A percentile compares a stretch with the other conserved stretches of the same genome.
phyloP scores from a whole-genome alignment of 2,888 invertebrate genomes.

The Drosophila silvestris region DNA sequence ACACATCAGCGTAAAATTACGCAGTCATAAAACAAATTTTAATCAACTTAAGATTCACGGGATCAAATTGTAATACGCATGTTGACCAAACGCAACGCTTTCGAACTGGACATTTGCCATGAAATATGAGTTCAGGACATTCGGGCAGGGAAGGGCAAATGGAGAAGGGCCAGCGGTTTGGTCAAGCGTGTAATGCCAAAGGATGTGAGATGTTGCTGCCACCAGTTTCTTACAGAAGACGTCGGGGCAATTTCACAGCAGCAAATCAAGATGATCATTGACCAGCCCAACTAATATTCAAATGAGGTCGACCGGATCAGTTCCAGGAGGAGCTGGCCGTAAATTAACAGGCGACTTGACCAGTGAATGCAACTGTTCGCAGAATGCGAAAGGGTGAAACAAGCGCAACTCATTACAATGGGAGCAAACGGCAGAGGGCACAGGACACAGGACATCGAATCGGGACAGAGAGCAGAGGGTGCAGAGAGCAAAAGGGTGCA shows the following conservation, averaged over 20 bases:
- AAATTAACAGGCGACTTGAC: conserved; percentile 62
- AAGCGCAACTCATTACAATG: conserved; percentile 65
- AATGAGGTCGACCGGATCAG: conserved; percentile 78
- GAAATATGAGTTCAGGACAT: conserved; percentile 63
- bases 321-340: conserved; percentile 40
- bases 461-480: conserved; percentile 9
- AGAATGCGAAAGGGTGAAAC: conserved; percentile 45
- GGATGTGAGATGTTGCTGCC: conserved; percentile 70
- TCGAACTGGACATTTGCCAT: conserved; percentile 51
- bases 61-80: conserved; percentile 73
- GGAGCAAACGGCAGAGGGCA: conserved; percentile 60
- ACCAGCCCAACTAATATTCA: conserved; percentile 81
- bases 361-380: conserved; percentile 47
- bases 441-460: conserved; percentile 16
- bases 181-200: conserved; percentile 81
- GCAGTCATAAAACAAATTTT: conserved; percentile 71
- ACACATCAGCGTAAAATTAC: conserved; percentile 42
- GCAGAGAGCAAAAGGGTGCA: neutral
- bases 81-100: conserved; percentile 41
- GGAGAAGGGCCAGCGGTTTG: conserved; percentile 44
- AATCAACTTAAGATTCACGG: conserved; percentile 57
- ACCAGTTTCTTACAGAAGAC: conserved; percentile 13
- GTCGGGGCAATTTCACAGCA: conserved; percentile 60
- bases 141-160: conserved; percentile 2
- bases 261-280: conserved; percentile 65